A percentile compares a stretch with the other conserved stretches of the same genome.
Conservation (phyloP, 1,140 invertebrate species). For the Homalodisca vitripennis region DNA sequence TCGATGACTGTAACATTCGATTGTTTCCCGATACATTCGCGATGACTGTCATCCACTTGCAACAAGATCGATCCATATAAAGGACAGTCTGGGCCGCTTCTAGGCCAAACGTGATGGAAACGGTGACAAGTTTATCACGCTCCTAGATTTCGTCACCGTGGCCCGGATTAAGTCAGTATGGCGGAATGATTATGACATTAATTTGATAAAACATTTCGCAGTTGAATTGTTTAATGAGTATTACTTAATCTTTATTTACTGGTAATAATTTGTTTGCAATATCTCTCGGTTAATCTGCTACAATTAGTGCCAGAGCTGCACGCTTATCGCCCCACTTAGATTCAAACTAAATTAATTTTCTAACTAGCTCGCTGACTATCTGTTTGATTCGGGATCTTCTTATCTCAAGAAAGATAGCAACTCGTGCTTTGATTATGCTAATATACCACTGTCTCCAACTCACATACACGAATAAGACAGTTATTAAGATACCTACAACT, state of each 20-base stretch:
- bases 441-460: too few species aligned
- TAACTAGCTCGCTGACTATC: background rate
- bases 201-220: background rate
- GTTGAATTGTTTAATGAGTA: background rate
- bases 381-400: background rate
- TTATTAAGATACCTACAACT: too few species aligned
- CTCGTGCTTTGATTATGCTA: too few species aligned
- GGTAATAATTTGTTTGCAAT: background rate
- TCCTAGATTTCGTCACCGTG: background rate
- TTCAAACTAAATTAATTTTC: background rate
- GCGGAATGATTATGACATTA: background rate
- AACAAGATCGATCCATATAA: too few species aligned
- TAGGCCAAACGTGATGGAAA: too few species aligned
- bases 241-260: background rate
- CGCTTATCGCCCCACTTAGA: background rate
- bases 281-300: background rate
- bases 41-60: too few species aligned
- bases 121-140: too few species aligned
- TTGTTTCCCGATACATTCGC: too few species aligned
- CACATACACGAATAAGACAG: too few species aligned
- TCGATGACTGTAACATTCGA: too few species aligned
- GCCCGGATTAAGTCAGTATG: background rate
- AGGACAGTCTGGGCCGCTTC: too few species aligned
- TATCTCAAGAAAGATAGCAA: background rate
- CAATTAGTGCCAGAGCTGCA: background rate